Conservation (phyloP, 2,888 invertebrate genomes). For the Nomada ferruginata region DNA sequence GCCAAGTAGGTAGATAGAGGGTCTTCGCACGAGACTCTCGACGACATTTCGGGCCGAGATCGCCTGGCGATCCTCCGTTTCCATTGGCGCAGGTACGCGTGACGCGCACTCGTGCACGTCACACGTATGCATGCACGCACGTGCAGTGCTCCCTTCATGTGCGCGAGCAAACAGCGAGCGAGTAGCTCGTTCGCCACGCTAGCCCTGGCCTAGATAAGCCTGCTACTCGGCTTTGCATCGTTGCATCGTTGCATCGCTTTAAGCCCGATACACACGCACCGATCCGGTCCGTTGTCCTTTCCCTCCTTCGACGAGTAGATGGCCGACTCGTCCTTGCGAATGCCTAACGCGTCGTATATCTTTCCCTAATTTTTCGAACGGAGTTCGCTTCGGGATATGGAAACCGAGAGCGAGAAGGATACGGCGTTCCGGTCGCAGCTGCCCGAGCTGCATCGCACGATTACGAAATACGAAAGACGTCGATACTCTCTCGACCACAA, state of each 20-base stretch:
- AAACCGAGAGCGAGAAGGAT: not conserved
- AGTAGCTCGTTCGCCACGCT: constrained; percentile 73
- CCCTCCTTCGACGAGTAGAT: constrained; percentile 18
- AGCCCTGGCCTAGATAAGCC: constrained; percentile 84
- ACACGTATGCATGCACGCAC: constrained; percentile 40
- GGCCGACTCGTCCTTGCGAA: constrained; percentile 23
- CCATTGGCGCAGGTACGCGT: constrained; percentile 25
- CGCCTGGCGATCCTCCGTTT: constrained; percentile 10
- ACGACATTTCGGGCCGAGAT: constrained; percentile 46
- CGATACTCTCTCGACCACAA: constrained; percentile 37
- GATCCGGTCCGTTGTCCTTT: constrained; percentile 31
- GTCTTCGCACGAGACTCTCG: constrained; percentile 58
- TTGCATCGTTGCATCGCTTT: constrained; percentile 74
- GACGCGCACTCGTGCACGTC: constrained; percentile 18
- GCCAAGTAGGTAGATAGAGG: constrained; percentile 70
- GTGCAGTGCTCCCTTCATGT: constrained; percentile 42
- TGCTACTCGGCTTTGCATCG: constrained; percentile 74
- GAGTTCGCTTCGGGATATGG: not conserved
- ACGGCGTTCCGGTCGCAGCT: constrained; percentile 3
- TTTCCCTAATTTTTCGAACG: constrained; percentile 20
- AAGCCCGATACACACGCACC: constrained; percentile 39
- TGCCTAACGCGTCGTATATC: constrained; percentile 19
- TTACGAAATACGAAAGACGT: constrained; percentile 31
- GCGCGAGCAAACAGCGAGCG: constrained; percentile 41
- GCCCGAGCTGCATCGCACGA: too few species aligned